Evolutionary conservation across 2,113 vertebrate species (phyloP), one percentile per base, ranked within the genome.

Genomic region (Anolis carolinensis): DNA sequence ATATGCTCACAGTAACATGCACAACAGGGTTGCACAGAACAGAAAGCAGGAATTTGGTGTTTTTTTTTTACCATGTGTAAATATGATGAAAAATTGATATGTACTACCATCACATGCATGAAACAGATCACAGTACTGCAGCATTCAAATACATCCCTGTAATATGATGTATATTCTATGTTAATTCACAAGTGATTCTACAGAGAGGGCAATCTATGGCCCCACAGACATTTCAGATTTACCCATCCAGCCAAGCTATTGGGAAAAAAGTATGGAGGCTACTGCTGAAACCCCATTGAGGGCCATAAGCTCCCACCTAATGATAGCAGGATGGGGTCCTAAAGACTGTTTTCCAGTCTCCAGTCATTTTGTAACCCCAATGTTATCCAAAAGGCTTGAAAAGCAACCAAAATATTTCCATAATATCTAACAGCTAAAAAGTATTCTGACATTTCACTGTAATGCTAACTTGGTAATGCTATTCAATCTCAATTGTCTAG

Each of bases 401-500:
- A 84, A 75, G 4, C 1, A 59, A 91, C 71, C 44, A 82, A 55
- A 16, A 86, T 84, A 86, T 84, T 65, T 86, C 68, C 80, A 30
- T 44, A 83, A 74, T 13, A 67, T 82, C 80, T 30, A 30, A 10
- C 30, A 10, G 23, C 30, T 30, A 30, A 27, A 68, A 68, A 68
- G 30, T 8, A 68, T 10, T 25, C 65, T 30, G 30, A 68, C 2
- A 72, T 79, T 63, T 72, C 78, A 74, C 62, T 90, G 88, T 48
- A 84, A 77, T 82, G 25, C 62, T 75, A 88, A 72, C 71, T 89
- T n/a, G 74, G 50, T 77, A 76, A 34, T 55, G 44, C 13, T 32
- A 77, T 68, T 88, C 84, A n/a, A 89, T 74, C 39, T 73, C 21
- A 88, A 81, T 87, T 81, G 50, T 70, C 89, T 77, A 44, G 62